These are phyloP conservation scores for Todiramphus chloris DNA, from an alignment of 2,113 vertebrate genomes.

Conservation along the genomic window DNA sequence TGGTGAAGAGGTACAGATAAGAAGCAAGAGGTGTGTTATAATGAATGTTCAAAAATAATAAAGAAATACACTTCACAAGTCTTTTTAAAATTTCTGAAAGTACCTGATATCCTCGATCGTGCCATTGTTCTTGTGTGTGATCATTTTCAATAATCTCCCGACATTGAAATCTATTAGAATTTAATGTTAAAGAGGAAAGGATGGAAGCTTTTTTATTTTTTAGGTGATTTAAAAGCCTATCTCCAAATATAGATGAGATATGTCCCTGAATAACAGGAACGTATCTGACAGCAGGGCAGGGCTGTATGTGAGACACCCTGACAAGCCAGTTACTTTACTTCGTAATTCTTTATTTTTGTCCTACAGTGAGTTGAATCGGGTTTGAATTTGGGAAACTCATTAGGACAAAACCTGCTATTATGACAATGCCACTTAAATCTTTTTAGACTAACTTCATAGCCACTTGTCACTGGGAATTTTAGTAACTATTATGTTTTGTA, in stretches of 20 bases:
- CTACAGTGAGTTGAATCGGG: neutral
- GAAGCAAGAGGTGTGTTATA: neutral
- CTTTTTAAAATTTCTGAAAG: neutral
- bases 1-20: neutral
- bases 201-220: neutral
- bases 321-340: neutral
- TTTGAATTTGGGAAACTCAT: neutral
- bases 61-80: neutral
- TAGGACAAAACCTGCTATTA: neutral
- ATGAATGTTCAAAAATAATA: neutral
- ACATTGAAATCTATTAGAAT: neutral
- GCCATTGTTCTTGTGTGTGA: neutral
- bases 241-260: neutral
- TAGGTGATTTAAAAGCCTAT: neutral
- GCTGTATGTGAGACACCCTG: neutral
- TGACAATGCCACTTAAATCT: neutral
- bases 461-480: neutral
- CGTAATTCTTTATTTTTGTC: neutral
- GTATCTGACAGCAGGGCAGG: neutral
- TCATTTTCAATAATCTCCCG: neutral
- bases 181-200: neutral
- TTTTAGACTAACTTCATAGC: neutral
- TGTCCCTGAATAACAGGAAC: neutral
- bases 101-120: neutral
- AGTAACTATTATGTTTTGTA: conserved; percentile 31